Percentiles rank a stretch among this genome's conserved stretches.
Evolutionary conservation across 2,797 vertebrate genomes (phyloP).

Genomic region (Enteromius unitaeniatus): DNA sequence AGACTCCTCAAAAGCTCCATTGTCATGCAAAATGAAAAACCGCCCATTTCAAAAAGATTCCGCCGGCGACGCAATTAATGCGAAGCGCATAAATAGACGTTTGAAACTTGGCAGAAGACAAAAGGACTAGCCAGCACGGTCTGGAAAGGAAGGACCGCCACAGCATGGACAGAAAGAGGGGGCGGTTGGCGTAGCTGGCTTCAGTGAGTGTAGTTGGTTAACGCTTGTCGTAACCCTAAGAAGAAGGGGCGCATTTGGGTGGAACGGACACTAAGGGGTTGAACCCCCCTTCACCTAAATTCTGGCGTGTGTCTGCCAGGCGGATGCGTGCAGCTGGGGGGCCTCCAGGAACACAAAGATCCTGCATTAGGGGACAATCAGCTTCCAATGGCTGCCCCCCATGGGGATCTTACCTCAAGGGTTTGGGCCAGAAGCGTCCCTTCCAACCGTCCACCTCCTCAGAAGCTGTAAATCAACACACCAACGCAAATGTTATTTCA

Average conservation of each 20-base stretch:
- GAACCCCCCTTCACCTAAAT: conserved; percentile 65
- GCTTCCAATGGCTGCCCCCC: conserved; percentile 65
- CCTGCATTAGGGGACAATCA: conserved; percentile 65
- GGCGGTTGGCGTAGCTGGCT: conserved; percentile 26
- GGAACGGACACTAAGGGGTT: conserved; percentile 65
- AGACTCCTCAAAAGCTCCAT: conserved; percentile 68
- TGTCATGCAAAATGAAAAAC: conserved; percentile 79
- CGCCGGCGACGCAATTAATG: conserved; percentile 74
- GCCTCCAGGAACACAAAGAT: conserved; percentile 66
- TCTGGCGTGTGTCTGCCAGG: conserved; percentile 72
- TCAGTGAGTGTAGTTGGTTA: conserved; percentile 54
- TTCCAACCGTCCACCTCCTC: conserved; percentile 23
- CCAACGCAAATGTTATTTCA: conserved; percentile 25
- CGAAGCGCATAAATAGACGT: conserved; percentile 71
- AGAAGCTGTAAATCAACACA: conserved; percentile 16
- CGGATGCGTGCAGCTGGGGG: conserved; percentile 70
- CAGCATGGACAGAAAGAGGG: conserved; percentile 44
- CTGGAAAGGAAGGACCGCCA: conserved; percentile 27
- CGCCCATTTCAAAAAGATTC: conserved; percentile 72
- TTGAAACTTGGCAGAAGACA: conserved; percentile 74
- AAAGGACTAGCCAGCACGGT: conserved; percentile 63
- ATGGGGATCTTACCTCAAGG: conserved; percentile 51
- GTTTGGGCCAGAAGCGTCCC: conserved; percentile 5
- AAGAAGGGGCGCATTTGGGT: conserved; percentile 74
- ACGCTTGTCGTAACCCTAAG: conserved; percentile 64